Evolutionary conservation across 92 coral and sea anemone species (phyloP), one percentile per base, ranked within the genome.

Genomic region (Heliopora coerulea): DNA sequence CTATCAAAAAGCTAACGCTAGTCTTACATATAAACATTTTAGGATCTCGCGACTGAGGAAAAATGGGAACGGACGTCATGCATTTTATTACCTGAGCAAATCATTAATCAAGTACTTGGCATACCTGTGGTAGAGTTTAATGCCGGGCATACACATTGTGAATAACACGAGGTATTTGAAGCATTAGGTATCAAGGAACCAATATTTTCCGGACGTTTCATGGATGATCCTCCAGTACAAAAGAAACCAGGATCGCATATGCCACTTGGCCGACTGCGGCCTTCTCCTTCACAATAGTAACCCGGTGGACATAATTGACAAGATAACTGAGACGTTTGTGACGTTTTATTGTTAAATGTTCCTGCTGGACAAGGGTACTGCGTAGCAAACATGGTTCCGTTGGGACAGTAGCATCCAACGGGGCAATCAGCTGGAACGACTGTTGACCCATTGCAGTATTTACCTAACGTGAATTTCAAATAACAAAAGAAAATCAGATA

Each of bases 41-140:
- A n/a, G n/a, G n/a, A n/a, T n/a, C n/a, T n/a, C n/a, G n/a, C n/a
- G n/a, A n/a, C n/a, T n/a, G n/a, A n/a, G n/a, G n/a, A n/a, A n/a
- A n/a, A n/a, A n/a, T n/a, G n/a, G n/a, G n/a, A n/a, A n/a, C n/a
- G n/a, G n/a, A n/a, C n/a, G n/a, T n/a, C n/a, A n/a, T n/a, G n/a
- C n/a, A n/a, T n/a, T n/a, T n/a, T n/a, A n/a, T 37, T 37, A 4
- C 42, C 11, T 28, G 60, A 15, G 20, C n/a, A 11, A 3, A 12
- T 30, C 24, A 33, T 26, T n/a, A n/a, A n/a, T n/a, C n/a, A n/a
- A 12, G 12, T 50, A 17, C 13, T 24, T 19, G 11, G 20, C 65
- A 7, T 40, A 93, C 98, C 98, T 88, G 98, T 93, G n/a, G 98
- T 90, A 69, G 88, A 88, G 81, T 93, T 93, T 82, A 91, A 83